phyloP scores from a whole-genome alignment of 2,888 invertebrate species.

The Criorhina ranunculi region DNA sequence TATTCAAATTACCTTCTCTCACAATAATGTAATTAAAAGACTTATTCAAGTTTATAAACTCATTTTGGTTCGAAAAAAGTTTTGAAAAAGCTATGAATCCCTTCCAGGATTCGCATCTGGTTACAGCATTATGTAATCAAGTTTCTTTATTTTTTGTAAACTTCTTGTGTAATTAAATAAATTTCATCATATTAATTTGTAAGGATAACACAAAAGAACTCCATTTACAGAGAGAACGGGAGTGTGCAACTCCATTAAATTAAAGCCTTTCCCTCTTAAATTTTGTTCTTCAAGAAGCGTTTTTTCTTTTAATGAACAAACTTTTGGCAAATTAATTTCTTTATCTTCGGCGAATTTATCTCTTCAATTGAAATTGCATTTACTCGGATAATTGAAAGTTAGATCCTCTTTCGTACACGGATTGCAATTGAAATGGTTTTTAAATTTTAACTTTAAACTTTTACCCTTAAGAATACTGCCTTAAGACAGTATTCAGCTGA shows the following conservation, averaged over 20 bases:
- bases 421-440: constrained; percentile 54
- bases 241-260: not conserved
- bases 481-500: constrained; percentile 31
- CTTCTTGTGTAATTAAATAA: constrained; percentile 12
- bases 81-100: not conserved
- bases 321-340: constrained; percentile 47
- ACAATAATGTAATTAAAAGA: not conserved
- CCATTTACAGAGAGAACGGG: not conserved
- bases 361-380: constrained; percentile 54
- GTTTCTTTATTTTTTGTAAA: not conserved
- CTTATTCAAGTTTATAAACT: not conserved
- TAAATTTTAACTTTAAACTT: constrained; percentile 44
- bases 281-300: not conserved
- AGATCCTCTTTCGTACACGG: constrained; percentile 45
- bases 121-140: constrained; percentile 14
- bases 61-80: not conserved
- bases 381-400: constrained; percentile 55
- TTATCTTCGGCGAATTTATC: constrained; percentile 21
- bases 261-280: not conserved
- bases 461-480: constrained; percentile 1
- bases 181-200: constrained; percentile 12
- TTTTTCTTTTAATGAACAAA: constrained; percentile 49
- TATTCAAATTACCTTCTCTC: no score
- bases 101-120: not conserved
- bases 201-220: not conserved